phyloP scores from a whole-genome alignment of 2,113 vertebrate genomes.

The Naja naja region DNA sequence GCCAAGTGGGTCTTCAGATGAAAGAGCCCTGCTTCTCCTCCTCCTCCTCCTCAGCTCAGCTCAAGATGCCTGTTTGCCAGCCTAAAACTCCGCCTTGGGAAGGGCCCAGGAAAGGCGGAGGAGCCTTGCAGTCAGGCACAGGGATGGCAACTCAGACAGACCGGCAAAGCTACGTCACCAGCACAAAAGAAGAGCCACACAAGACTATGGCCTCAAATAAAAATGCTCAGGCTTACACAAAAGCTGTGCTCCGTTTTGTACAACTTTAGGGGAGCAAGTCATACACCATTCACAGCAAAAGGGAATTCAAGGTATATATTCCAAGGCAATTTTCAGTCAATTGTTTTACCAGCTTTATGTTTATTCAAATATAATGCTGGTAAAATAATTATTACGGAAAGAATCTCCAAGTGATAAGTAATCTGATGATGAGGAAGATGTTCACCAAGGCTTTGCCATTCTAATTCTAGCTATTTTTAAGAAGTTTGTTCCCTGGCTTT shows the following conservation, averaged over 20 bases:
- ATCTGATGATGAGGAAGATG: background rate
- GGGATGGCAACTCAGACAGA: background rate
- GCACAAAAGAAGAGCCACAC: background rate
- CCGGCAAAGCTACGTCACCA: background rate
- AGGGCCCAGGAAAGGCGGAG: background rate
- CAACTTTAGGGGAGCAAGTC: too few relatives aligned
- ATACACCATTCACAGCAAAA: too few relatives aligned
- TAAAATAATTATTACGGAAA: background rate
- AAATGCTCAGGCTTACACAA: background rate
- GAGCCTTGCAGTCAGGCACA: background rate
- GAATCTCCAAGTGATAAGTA: background rate
- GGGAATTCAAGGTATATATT: too few relatives aligned
- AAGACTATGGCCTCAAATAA: background rate
- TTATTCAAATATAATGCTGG: too few relatives aligned
- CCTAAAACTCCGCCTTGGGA: background rate
- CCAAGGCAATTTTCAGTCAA: too few relatives aligned
- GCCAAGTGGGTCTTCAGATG: background rate
- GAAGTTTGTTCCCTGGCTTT: background rate
- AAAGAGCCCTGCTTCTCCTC: background rate
- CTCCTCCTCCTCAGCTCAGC: background rate
- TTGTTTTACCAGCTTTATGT: too few relatives aligned
- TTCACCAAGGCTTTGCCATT: background rate
- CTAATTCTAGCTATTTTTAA: background rate
- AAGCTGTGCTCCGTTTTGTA: background rate
- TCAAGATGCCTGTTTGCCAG: background rate